Conservation (phyloP, 2,888 invertebrate genomes). For the Amitus sp. region DNA sequence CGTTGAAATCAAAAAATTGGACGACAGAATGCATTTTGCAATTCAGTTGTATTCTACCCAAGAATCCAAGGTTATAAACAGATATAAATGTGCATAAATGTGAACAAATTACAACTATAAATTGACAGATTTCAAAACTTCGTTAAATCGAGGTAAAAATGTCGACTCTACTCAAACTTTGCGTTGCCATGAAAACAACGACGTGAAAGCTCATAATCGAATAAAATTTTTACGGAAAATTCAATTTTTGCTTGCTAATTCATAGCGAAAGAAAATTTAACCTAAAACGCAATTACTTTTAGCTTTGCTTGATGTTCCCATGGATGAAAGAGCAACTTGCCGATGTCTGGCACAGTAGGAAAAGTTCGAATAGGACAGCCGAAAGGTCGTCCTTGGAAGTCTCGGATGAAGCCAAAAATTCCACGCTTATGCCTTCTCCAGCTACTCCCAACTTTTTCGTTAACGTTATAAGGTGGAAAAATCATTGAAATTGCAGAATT, state of each 20-base stretch:
- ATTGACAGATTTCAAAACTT: background rate
- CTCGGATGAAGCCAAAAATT: conserved; percentile 44
- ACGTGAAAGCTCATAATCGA: too few species aligned
- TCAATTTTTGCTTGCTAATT: background rate
- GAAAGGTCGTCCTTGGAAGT: conserved; percentile 49
- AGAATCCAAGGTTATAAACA: too few species aligned
- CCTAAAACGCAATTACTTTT: background rate
- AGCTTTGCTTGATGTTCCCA: conserved; percentile 56
- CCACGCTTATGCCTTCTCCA: conserved; percentile 46
- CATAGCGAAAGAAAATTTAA: background rate
- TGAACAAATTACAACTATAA: background rate
- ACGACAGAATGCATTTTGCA: background rate
- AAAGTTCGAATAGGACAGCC: conserved; percentile 51
- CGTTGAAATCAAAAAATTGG: background rate
- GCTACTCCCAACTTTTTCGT: conserved; percentile 51
- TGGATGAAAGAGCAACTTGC: conserved; percentile 58
- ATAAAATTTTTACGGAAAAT: background rate
- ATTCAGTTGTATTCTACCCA: background rate
- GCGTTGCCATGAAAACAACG: too few species aligned
- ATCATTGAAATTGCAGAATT: too few species aligned
- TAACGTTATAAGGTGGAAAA: conserved; percentile 59
- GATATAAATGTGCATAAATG: too few species aligned
- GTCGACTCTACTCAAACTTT: too few species aligned
- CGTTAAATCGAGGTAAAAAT: too few species aligned
- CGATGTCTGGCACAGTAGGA: conserved; percentile 58